phyloP scores from a whole-genome alignment of 2,888 invertebrate species.

The Steinernema scapterisci region DNA sequence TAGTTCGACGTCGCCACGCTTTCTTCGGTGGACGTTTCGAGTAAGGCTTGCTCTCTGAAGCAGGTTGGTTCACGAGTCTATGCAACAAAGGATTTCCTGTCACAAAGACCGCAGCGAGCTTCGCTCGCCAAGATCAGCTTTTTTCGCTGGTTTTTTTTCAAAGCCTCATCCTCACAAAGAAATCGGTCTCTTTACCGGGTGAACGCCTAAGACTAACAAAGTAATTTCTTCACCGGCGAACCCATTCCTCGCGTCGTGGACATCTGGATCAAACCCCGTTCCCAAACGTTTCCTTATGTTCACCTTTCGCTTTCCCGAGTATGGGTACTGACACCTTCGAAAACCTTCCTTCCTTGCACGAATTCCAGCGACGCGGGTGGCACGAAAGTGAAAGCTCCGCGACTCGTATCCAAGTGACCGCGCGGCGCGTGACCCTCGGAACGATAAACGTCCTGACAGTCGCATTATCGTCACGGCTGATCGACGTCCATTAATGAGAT shows the following conservation, averaged over 20 bases:
- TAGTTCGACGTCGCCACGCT: neutral
- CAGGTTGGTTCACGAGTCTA: too few species aligned
- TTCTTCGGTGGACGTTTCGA: neutral
- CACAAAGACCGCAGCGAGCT: too few species aligned
- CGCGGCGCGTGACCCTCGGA: neutral
- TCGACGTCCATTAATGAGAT: conserved; percentile 25
- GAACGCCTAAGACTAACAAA: neutral
- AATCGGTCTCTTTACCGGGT: too few species aligned
- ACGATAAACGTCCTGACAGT: conserved; percentile 21
- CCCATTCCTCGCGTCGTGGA: neutral
- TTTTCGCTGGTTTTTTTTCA: too few species aligned
- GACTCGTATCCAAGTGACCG: neutral
- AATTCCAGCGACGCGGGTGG: conserved; percentile 13
- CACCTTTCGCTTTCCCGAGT: neutral
- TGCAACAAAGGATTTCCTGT: too few species aligned
- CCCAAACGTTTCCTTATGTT: neutral
- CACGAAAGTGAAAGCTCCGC: conserved; percentile 19
- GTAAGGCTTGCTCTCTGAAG: neutral
- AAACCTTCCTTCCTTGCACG: too few species aligned
- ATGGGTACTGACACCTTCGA: too few species aligned
- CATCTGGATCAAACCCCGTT: neutral
- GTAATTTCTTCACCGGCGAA: neutral
- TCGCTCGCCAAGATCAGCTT: too few species aligned
- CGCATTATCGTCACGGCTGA: conserved; percentile 29
- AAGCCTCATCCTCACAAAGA: too few species aligned